Evolutionary conservation across 2,888 invertebrate genomes (phyloP).

Genomic region (Catocala sponsa): DNA sequence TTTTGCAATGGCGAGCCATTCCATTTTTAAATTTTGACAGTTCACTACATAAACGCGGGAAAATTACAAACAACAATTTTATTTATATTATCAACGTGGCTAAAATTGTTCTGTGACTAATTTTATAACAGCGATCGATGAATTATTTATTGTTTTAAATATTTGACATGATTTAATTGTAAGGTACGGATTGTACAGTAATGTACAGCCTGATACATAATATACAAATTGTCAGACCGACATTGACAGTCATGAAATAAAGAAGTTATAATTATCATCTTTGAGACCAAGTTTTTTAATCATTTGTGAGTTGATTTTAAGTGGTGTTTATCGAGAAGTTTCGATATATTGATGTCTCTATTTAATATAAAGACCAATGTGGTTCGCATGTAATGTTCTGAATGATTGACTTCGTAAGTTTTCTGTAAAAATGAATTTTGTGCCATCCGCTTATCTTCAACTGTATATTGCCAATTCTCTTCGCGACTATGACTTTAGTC

Average conservation of each 20-base stretch:
- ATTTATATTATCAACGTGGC: slow-evolving; percentile 72
- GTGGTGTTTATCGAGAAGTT: slow-evolving; percentile 40
- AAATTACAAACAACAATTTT: slow-evolving; percentile 23
- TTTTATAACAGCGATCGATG: slow-evolving; percentile 54
- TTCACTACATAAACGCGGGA: slow-evolving; percentile 44
- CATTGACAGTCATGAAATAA: slow-evolving; percentile 48
- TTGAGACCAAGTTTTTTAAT: slow-evolving; percentile 78
- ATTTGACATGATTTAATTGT: slow-evolving; percentile 50
- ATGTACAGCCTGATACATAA: slow-evolving; percentile 75
- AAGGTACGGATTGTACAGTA: slow-evolving; percentile 79
- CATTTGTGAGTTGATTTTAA: slow-evolving; percentile 52
- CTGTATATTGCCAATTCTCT: slow-evolving; percentile 76
- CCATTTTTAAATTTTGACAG: slow-evolving; percentile 57
- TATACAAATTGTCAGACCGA: slow-evolving; percentile 51
- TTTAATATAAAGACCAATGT: slow-evolving; percentile 61
- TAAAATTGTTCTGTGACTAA: slow-evolving; percentile 77
- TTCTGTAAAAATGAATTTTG: slow-evolving; percentile 71
- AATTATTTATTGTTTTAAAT: slow-evolving; percentile 57
- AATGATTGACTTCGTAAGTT: slow-evolving; percentile 65
- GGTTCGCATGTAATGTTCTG: slow-evolving; percentile 58
- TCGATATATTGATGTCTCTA: slow-evolving; percentile 48
- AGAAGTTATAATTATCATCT: slow-evolving; percentile 66
- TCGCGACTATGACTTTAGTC: slow-evolving; percentile 51
- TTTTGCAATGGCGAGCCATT: slow-evolving; percentile 38
- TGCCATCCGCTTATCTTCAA: slow-evolving; percentile 82